Percentiles rank a stretch among this genome's conserved stretches.
phyloP scores from a whole-genome alignment of 2,113 vertebrate species.

The Etheostoma cragini region DNA sequence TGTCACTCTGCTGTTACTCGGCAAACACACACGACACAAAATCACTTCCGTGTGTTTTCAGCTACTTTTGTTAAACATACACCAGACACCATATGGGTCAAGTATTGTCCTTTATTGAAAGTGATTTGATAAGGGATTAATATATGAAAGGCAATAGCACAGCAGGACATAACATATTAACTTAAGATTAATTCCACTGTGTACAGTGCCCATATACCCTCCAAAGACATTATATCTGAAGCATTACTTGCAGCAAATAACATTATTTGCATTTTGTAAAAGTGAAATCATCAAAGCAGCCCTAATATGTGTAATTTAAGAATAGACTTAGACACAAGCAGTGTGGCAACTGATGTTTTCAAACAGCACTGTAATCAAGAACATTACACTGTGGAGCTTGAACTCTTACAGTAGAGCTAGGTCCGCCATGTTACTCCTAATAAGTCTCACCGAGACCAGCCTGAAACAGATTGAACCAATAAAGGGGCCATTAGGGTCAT shows the following conservation, averaged over 20 bases:
- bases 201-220: constrained; percentile 1
- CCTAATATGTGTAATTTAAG: neutral
- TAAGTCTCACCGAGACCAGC: constrained; percentile 42
- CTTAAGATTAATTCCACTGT: constrained; percentile 9
- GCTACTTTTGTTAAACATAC: constrained; percentile 35
- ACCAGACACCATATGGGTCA: constrained; percentile 18
- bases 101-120: constrained; percentile 48
- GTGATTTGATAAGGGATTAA: constrained; percentile 51
- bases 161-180: constrained; percentile 42
- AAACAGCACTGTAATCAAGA: constrained; percentile 22
- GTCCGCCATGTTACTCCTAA: constrained; percentile 42
- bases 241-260: neutral
- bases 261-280: neutral
- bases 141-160: constrained; percentile 3
- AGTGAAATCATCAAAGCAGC: constrained; percentile 26
- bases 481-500: neutral
- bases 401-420: constrained; percentile 5
- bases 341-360: neutral
- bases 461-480: constrained; percentile 20
- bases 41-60: constrained; percentile 12
- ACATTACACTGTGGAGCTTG: constrained; percentile 11
- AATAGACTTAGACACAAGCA: neutral
- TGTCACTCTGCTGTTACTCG: constrained; percentile 40
- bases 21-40: constrained; percentile 36
- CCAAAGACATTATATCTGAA: constrained; percentile 2